Evolutionary conservation across 2,888 invertebrate genomes (phyloP), one percentile per base, ranked within the genome.

Genomic region (Xanthorhoe spadicearia): DNA sequence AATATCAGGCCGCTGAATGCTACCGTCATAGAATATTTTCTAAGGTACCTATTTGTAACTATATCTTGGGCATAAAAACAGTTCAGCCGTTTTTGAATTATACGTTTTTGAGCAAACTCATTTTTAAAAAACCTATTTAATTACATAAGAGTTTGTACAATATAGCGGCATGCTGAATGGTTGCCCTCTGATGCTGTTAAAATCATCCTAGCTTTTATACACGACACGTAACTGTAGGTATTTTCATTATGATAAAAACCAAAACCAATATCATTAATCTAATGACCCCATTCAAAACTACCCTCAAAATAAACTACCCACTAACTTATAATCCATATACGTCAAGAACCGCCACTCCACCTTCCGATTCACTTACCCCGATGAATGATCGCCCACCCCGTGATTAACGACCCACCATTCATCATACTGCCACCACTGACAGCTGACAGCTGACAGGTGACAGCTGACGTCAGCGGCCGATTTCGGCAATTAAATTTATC

Each of bases 371-470:
- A 74, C 74, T 74, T 72, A 69, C 70, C 69, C 66, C 71, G 70
- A 74, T 76, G 73, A 76, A 54, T 74, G 73, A 74, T 73, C 74
- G 70, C 72, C 74, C 66, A 54, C 61, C 58, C 64, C 70, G 71
- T 76, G 76, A 76, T 76, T 74, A 74, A 76, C 73, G 72, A 77
- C 71, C 72, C 73, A 76, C 79, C 82, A 81, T 83, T 79, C 82
- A 82, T 77, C 75, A 72, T 72, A 76, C 69, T 72, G 72, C 69
- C 74, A 72, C 75, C 72, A 68, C 66, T 75, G 77, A 77, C 76
- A 78, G 75, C 64, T 75, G 77, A 77, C 76, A 78, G 75, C 64
- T 75, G 77, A 77, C 76, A 79, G 75, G 77, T 74, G 73, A 72
- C 72, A 64, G 69, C 68, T 69, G 69, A 69, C 72, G 73, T 73